Evolutionary conservation across 2,888 invertebrate genomes (phyloP).

Genomic region (Ornithoptera priamus): DNA sequence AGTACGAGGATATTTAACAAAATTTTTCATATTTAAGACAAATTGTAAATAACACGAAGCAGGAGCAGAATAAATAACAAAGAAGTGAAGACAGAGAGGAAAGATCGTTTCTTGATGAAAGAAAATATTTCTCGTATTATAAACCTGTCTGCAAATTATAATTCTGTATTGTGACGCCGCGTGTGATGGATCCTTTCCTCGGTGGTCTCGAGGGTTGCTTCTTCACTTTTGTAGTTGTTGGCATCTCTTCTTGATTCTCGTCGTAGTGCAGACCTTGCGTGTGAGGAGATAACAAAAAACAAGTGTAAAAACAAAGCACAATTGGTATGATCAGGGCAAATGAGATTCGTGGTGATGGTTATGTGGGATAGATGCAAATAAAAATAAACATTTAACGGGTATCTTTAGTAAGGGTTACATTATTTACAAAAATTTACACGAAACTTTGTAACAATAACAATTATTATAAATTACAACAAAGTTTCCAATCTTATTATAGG

Average conservation of each 20-base stretch:
- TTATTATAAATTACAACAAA: not conserved
- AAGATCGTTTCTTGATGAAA: constrained; percentile 14
- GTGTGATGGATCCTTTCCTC: constrained; percentile 86
- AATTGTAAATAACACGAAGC: not conserved
- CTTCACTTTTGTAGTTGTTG: constrained; percentile 60
- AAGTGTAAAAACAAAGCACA: constrained; percentile 23
- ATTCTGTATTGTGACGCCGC: constrained; percentile 70
- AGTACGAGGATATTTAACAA: not conserved
- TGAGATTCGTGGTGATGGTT: constrained; percentile 17
- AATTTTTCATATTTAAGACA: not conserved
- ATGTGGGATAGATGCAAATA: constrained; percentile 35
- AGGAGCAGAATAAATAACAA: not conserved
- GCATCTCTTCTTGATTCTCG: constrained; percentile 81
- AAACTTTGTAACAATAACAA: not conserved
- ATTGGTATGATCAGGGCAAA: constrained; percentile 18
- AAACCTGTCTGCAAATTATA: constrained; percentile 69
- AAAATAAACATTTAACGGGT: constrained; percentile 27
- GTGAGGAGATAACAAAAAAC: constrained; percentile 22
- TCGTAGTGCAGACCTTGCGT: constrained; percentile 90
- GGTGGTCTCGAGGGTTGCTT: constrained; percentile 85
- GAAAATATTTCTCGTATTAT: constrained; percentile 13
- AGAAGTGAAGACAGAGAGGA: constrained; percentile 11
- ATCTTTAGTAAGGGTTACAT: constrained; percentile 15
- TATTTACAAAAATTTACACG: constrained; percentile 24
- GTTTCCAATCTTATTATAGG: not conserved